Evolutionary conservation across 2,888 invertebrate genomes (phyloP).

Genomic region (Arctia plantaginis): DNA sequence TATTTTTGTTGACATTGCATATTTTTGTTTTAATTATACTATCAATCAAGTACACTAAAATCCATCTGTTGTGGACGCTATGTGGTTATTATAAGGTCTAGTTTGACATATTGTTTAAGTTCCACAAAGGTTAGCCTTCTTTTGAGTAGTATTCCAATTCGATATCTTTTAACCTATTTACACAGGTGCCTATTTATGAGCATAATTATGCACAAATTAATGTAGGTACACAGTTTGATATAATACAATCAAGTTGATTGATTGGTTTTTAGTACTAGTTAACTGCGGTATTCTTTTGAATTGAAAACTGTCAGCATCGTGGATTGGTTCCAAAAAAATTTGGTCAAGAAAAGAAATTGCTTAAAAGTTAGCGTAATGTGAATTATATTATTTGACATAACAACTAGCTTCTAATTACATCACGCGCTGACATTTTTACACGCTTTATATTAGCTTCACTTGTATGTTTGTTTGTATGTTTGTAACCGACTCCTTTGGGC

Average conservation of each 20-base stretch:
- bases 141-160: not conserved
- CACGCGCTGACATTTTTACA: not conserved
- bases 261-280: not conserved
- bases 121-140: not conserved
- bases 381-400: not conserved
- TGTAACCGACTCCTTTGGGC: too few species aligned
- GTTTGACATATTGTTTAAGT: not conserved
- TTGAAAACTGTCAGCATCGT: not conserved
- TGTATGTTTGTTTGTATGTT: too few species aligned
- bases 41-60: not conserved
- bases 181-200: not conserved
- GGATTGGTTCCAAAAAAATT: not conserved
- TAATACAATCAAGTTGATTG: not conserved
- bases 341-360: not conserved
- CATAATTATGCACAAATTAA: not conserved
- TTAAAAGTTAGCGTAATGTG: not conserved
- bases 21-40: not conserved
- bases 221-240: too few species aligned
- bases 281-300: not conserved
- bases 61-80: not conserved
- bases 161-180: not conserved
- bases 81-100: not conserved
- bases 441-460: too few species aligned
- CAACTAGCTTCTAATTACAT: not conserved
- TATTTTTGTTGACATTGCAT: not conserved